These are phyloP conservation scores for Drosophila heteroneura DNA, from an alignment of 2,888 invertebrate genomes.

Conservation along the genomic window DNA sequence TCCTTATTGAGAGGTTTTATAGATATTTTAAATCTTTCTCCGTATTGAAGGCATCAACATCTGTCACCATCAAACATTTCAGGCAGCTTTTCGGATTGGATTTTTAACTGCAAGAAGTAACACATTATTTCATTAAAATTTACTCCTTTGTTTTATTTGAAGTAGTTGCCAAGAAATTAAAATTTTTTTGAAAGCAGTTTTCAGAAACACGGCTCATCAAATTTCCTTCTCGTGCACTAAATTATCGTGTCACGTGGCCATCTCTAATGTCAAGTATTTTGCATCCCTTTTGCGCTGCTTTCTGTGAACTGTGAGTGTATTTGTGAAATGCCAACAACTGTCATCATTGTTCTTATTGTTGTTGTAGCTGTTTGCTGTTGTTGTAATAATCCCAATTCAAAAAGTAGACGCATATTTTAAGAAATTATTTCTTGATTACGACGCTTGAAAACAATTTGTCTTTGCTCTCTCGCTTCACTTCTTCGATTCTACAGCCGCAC, in stretches of 20 bases:
- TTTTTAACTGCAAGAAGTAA: background rate
- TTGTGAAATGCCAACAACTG: conserved; percentile 65
- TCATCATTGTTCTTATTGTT: conserved; percentile 49
- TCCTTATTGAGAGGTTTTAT: background rate
- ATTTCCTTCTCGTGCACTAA: background rate
- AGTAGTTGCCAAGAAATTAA: background rate
- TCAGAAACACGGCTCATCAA: background rate
- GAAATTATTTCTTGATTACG: conserved; percentile 81
- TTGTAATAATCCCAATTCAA: conserved; percentile 82
- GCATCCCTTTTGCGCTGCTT: conserved; percentile 74
- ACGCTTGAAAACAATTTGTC: conserved; percentile 82
- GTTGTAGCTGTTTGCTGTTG: conserved; percentile 44
- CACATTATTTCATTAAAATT: background rate
- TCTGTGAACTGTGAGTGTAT: conserved; percentile 43
- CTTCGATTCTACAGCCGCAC: conserved; percentile 50
- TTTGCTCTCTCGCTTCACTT: conserved; percentile 81
- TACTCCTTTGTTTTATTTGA: too few species aligned
- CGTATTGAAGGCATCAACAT: background rate
- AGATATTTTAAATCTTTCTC: rapidly evolving
- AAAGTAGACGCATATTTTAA: conserved; percentile 83
- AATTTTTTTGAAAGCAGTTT: background rate
- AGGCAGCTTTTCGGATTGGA: too few species aligned
- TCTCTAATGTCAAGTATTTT: conserved; percentile 54
- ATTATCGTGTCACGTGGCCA: conserved; percentile 22
- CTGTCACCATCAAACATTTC: background rate